Evolutionary conservation across 1,140 invertebrate genomes (phyloP).

Genomic region (Drosophila ironensis): DNA sequence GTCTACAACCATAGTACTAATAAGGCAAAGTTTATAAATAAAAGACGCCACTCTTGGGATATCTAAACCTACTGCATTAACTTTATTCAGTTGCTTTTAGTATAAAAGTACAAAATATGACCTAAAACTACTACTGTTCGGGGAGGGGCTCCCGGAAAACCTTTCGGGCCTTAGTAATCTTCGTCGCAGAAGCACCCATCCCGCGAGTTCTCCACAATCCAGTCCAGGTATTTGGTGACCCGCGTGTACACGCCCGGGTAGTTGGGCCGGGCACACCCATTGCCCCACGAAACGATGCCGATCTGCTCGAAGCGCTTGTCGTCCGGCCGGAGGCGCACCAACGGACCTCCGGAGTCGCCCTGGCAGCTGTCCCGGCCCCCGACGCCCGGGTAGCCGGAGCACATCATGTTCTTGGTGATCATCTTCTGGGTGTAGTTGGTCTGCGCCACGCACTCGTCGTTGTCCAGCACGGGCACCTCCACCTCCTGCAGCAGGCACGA

Average conservation of each 20-base stretch:
- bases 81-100: slow-evolving; percentile 61
- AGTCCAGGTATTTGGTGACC: slow-evolving; percentile 88
- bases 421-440: slow-evolving; percentile 90
- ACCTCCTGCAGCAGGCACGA: slow-evolving; percentile 91
- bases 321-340: slow-evolving; percentile 87
- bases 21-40: no score
- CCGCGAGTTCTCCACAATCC: slow-evolving; percentile 89
- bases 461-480: slow-evolving; percentile 90
- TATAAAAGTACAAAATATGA: slow-evolving; percentile 52
- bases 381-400: slow-evolving; percentile 89
- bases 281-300: slow-evolving; percentile 87
- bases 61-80: slow-evolving; percentile 50
- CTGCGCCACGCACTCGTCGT: slow-evolving; percentile 87
- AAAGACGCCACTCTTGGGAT: neutral
- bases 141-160: neutral
- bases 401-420: slow-evolving; percentile 94
- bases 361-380: slow-evolving; percentile 93
- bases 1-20: no score
- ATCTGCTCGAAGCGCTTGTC: slow-evolving; percentile 90
- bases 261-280: slow-evolving; percentile 88
- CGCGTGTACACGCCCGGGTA: slow-evolving; percentile 92
- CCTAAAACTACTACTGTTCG: slow-evolving; percentile 47
- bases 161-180: slow-evolving; percentile 81
- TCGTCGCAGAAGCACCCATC: slow-evolving; percentile 88
- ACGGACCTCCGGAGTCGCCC: slow-evolving; percentile 96